Evolutionary conservation across 2,888 invertebrate species (phyloP), one percentile per base, ranked within the genome.

Genomic region (Nymphalis urticae): DNA sequence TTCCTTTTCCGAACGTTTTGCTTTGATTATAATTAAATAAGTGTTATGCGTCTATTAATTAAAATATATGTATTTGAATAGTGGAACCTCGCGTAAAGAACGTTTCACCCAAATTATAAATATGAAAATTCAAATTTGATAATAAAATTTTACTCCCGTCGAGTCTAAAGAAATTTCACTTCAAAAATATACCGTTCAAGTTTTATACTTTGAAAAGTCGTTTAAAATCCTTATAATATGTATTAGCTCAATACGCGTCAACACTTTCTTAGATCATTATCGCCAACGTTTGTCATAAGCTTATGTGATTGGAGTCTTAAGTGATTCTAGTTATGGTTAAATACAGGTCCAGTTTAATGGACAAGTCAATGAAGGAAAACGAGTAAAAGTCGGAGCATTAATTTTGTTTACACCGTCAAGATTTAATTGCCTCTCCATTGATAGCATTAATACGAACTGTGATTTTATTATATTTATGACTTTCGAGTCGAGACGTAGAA

Each of bases 381-480:
- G 48, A 19, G 64, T 63, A 81, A 81, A 85, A 84, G 83, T 80
- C 72, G 80, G 75, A 73, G 80, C 81, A 86, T 86, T 82, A 85
- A 85, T 86, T 85, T 85, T 80, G 80, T 85, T 87, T 80, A 82
- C 83, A 77, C 80, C 80, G 76, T 72, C 69, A 73, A 82, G 83
- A 85, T 86, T 83, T 85, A 83, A 87, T 87, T 85, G 82, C 82
- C 70, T 72, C 72, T 79, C 78, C 77, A 81, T 80, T 83, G 85
- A 87, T 86, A 85, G 81, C 77, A 79, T 85, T 83, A 85, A 85
- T 82, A 82, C 80, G 78, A 80, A 79, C 74, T 73, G 78, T 86
- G 81, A 86, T 80, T 82, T 80, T 85, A 84, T 79, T 69, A 75
- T 75, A 81, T 84, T 83, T 85, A 84, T 78, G 75, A 73, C 82